These are phyloP conservation scores for Adelosebastes latens DNA, from an alignment of 2,797 vertebrate species.

Conservation along the genomic window DNA sequence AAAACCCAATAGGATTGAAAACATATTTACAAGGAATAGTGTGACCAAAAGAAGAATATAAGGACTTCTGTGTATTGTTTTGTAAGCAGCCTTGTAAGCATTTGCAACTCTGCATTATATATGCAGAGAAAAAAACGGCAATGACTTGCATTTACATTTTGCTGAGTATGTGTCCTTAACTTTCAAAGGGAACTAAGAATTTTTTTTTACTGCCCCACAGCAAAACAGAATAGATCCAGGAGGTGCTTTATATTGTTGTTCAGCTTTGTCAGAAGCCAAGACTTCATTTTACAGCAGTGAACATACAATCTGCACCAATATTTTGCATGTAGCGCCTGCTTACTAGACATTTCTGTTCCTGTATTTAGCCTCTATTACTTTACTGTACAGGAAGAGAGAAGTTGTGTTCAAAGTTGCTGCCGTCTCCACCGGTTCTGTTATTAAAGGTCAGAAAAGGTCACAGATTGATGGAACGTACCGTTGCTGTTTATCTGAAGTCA, in stretches of 20 bases:
- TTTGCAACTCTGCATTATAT: slow-evolving; percentile 25
- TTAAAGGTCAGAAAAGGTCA: slow-evolving; percentile 19
- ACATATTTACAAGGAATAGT: neutral
- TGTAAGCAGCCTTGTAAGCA: slow-evolving; percentile 23
- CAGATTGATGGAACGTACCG: slow-evolving; percentile 74
- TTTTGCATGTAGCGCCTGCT: slow-evolving; percentile 4
- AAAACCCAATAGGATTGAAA: neutral
- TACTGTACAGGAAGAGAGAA: neutral
- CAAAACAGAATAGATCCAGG: neutral
- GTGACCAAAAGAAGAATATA: neutral
- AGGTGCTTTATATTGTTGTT: slow-evolving; percentile 19
- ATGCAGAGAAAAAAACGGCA: neutral
- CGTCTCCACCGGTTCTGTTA: no score
- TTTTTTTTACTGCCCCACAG: slow-evolving; percentile 4
- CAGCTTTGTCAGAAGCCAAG: slow-evolving; percentile 1
- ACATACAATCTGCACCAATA: neutral
- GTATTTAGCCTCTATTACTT: neutral
- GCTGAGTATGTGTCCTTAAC: slow-evolving; percentile 38
- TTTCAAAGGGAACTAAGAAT: slow-evolving; percentile 15
- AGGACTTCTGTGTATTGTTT: neutral
- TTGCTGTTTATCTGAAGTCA: slow-evolving; percentile 79
- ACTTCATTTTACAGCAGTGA: slow-evolving; percentile 2
- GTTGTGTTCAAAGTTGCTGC: neutral
- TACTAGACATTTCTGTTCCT: slow-evolving; percentile 5
- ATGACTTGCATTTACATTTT: slow-evolving; percentile 45